phyloP scores from a whole-genome alignment of 2,888 invertebrate species.

The Petrophora chlorosata region DNA sequence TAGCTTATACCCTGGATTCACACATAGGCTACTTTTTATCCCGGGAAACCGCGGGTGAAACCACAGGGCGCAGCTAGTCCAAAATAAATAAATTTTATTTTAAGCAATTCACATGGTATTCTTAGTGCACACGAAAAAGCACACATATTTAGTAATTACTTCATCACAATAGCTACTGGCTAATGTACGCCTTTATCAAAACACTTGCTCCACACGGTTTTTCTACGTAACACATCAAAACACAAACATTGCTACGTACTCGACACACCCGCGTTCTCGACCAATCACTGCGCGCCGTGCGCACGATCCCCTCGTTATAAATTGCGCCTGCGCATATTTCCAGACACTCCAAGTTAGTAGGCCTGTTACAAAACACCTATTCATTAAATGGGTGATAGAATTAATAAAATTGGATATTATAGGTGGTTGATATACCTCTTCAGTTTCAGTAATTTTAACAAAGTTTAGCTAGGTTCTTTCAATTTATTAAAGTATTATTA shows the following conservation, averaged over 20 bases:
- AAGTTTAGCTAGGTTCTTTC: conserved; percentile 50
- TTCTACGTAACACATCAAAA: conserved; percentile 15
- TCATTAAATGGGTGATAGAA: conserved; percentile 79
- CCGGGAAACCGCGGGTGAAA: no score
- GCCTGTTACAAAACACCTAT: conserved; percentile 33
- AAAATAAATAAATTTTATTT: no score
- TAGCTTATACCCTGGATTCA: no score
- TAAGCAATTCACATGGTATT: no score
- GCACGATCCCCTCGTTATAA: conserved; percentile 67
- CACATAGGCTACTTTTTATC: no score
- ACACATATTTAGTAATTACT: background rate
- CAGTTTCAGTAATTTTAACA: conserved; percentile 80
- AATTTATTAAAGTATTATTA: conserved; percentile 46
- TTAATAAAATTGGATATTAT: conserved; percentile 72
- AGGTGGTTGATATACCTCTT: conserved; percentile 81
- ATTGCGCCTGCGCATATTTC: conserved; percentile 54
- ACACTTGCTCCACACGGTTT: conserved; percentile 6
- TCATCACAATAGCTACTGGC: background rate
- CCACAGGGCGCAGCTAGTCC: no score
- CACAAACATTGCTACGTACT: conserved; percentile 37
- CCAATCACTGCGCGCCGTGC: conserved; percentile 67
- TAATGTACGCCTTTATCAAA: conserved; percentile 8
- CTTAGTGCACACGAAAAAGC: background rate
- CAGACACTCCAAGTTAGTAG: conserved; percentile 52
- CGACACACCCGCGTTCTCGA: conserved; percentile 72